Evolutionary conservation across 2,797 vertebrate genomes (phyloP), one percentile per base, ranked within the genome.

Genomic region (Manis pentadactyla): DNA sequence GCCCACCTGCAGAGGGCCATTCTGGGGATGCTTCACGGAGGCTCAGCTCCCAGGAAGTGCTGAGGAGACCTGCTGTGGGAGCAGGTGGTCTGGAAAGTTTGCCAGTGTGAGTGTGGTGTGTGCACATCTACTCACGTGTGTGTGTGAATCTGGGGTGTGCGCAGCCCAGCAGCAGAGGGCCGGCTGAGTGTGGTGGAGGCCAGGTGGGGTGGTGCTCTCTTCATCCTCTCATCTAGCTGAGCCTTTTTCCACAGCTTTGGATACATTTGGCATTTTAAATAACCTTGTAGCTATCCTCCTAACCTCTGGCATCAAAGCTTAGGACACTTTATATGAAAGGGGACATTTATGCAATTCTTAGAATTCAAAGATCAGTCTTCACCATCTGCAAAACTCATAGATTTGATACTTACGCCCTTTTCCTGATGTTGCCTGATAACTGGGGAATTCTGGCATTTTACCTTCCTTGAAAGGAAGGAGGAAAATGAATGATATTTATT

Each of bases 261-360:
- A 59, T 68, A 15, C 21, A 27, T 82, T 83, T 86, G 69, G 27
- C 46, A 82, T 59, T 87, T 94, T 34, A 74, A 69, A 66, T 55
- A 57, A 51, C 29, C 81, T 77, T 75, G 1, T 21, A 92, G 46
- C 27, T 53, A 34, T 86, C 39, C 51, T 46, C 77, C 73, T 61
- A 82, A 34, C 39, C 83, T 77, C 2, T 0, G 21, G 15, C 18
- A 23, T 61, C 59, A 64, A 46, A 46, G 21, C 69, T 95, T 64
- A 93, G 51, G 66, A 64, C 25, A 46, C 75, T 79, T 90, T 87
- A 81, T 53, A 61, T 84, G n/a, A 87, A 93, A 96, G 42, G 25
- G 21, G 39, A 25, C 4, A 6, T 88, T 74, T 84, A 77, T 42
- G 3, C 61, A 84, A 46, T 89, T 73, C 25, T 92, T 74, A 73